Conservation (phyloP, 2,888 invertebrate genomes). For the Dynastes tityus region DNA sequence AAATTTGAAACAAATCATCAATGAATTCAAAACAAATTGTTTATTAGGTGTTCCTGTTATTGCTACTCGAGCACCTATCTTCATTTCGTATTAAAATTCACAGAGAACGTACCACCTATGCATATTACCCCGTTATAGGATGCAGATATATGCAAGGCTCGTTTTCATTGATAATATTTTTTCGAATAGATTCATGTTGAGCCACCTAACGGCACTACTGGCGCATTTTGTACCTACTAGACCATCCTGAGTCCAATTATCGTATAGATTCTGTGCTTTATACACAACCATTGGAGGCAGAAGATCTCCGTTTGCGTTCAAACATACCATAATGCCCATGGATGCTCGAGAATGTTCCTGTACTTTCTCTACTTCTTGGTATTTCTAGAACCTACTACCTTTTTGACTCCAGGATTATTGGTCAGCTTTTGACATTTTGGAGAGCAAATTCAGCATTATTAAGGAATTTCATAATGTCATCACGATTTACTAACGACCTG, state of each 20-base stretch:
- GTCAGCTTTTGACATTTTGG: not conserved
- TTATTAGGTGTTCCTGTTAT: too few species aligned
- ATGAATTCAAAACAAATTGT: too few species aligned
- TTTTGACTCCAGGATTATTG: not conserved
- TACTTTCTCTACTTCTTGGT: not conserved
- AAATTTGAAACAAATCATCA: too few species aligned
- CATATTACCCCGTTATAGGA: too few species aligned
- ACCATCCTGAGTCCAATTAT: not conserved
- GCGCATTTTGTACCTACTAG: not conserved
- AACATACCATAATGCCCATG: not conserved
- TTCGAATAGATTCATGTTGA: slow-evolving; percentile 4
- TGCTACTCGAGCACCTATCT: too few species aligned
- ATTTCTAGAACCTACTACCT: not conserved
- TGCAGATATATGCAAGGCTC: too few species aligned
- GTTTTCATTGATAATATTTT: too few species aligned
- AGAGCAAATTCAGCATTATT: not conserved
- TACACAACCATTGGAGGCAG: not conserved
- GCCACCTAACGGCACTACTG: not conserved
- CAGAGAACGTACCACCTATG: too few species aligned
- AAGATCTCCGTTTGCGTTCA: not conserved
- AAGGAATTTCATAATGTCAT: not conserved
- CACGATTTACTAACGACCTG: not conserved
- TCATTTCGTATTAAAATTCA: too few species aligned
- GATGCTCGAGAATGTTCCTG: not conserved
- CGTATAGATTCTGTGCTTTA: not conserved